phyloP scores from a whole-genome alignment of 2,888 invertebrate genomes.

The Flexamia atlantica region DNA sequence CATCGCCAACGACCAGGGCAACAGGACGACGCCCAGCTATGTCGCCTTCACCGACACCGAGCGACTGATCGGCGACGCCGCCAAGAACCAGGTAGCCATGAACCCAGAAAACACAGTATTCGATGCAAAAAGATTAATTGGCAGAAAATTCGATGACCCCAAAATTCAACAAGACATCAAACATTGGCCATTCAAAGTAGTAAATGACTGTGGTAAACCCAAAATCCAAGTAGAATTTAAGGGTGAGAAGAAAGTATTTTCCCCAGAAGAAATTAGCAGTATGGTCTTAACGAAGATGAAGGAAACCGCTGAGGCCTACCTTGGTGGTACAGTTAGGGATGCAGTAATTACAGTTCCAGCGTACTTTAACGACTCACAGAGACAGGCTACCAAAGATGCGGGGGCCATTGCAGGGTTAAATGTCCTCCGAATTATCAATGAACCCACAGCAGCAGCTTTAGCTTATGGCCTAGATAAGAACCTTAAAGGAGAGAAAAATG shows the following conservation, averaged over 20 bases:
- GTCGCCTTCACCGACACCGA: constrained; percentile 80
- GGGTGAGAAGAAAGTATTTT: constrained; percentile 80
- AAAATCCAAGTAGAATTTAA: constrained; percentile 83
- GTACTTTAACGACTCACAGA: constrained; percentile 81
- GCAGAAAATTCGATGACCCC: constrained; percentile 82
- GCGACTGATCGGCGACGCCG: constrained; percentile 74
- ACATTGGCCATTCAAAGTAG: constrained; percentile 90
- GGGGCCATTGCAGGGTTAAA: constrained; percentile 91
- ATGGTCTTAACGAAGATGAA: constrained; percentile 81
- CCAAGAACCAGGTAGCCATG: constrained; percentile 81
- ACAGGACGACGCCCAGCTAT: constrained; percentile 88
- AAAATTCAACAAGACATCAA: constrained; percentile 89
- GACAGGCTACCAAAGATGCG: constrained; percentile 90
- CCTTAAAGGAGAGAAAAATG: constrained; percentile 83
- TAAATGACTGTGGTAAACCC: constrained; percentile 81
- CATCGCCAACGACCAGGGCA: constrained; percentile 90
- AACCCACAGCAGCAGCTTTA: constrained; percentile 92
- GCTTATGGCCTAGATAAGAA: constrained; percentile 84
- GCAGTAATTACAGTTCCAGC: constrained; percentile 86
- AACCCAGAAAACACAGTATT: constrained; percentile 83
- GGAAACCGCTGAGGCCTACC: constrained; percentile 85
- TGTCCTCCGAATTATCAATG: constrained; percentile 93
- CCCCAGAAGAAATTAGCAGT: constrained; percentile 85
- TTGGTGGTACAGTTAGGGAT: constrained; percentile 77
- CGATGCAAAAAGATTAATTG: constrained; percentile 87